phyloP scores from a whole-genome alignment of 2,888 invertebrate species.

The Leptogaster cylindrica region DNA sequence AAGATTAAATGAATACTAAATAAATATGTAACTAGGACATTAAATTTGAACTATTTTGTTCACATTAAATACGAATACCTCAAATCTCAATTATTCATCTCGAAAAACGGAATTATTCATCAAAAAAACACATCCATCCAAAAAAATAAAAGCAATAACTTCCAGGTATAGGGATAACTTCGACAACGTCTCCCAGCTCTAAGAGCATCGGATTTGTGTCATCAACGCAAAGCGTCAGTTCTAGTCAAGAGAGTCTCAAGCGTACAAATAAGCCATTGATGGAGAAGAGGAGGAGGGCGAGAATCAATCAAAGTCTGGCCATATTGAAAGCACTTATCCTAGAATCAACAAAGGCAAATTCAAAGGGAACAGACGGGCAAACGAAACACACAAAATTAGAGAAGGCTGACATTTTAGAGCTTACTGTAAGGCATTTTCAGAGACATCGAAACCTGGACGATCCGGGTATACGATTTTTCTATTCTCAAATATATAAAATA shows the following conservation, averaged over 20 bases:
- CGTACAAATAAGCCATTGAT: constrained; percentile 80
- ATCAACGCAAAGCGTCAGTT: constrained; percentile 59
- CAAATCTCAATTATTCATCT: no score
- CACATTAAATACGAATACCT: no score
- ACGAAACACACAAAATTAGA: constrained; percentile 81
- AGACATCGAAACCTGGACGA: constrained; percentile 73
- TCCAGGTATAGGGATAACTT: constrained; percentile 47
- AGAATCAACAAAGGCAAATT: constrained; percentile 68
- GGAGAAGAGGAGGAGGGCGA: constrained; percentile 76
- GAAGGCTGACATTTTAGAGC: constrained; percentile 80
- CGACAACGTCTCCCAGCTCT: constrained; percentile 50
- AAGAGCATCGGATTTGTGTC: constrained; percentile 58
- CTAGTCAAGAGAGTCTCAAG: constrained; percentile 60
- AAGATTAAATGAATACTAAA: no score
- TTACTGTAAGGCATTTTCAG: constrained; percentile 82
- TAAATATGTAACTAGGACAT: no score
- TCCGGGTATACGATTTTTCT: constrained; percentile 58
- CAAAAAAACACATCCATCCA: no score
- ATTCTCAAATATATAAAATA: not conserved
- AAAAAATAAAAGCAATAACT: no score
- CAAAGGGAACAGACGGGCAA: constrained; percentile 63
- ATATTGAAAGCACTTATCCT: constrained; percentile 75
- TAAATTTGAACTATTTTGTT: no score
- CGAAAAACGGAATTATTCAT: no score
- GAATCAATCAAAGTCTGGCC: constrained; percentile 77